Evolutionary conservation across 2,113 vertebrate species (phyloP).

Genomic region (Protobothrops flavoviridis): DNA sequence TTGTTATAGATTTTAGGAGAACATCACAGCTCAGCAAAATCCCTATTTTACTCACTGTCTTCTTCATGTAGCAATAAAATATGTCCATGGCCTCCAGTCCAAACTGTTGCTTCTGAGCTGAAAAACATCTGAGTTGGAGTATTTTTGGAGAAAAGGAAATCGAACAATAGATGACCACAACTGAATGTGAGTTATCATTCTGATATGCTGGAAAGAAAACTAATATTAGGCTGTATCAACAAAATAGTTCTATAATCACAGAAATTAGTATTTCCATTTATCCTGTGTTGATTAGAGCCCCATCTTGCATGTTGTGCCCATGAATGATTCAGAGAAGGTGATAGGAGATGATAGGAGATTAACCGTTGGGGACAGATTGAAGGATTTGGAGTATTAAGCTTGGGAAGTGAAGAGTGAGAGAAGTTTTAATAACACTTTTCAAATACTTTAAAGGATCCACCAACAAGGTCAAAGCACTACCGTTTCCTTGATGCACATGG

Average conservation of each 20-base stretch:
- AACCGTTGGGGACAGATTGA: not conserved
- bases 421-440: not conserved
- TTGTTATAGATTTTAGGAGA: not conserved
- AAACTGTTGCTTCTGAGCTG: not conserved
- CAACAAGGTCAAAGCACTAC: not conserved
- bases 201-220: not conserved
- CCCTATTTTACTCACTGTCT: not conserved
- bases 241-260: not conserved
- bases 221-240: not conserved
- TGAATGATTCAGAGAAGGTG: not conserved
- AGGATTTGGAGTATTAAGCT: not conserved
- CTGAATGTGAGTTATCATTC: not conserved
- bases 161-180: not conserved
- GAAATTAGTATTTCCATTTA: not conserved
- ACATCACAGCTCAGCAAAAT: not conserved
- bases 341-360: not conserved
- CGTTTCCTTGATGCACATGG: not conserved
- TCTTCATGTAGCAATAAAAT: not conserved
- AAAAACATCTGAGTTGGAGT: not conserved
- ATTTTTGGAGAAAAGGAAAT: too few species aligned
- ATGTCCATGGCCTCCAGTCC: not conserved
- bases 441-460: not conserved
- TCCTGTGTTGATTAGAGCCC: not conserved
- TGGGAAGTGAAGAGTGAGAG: not conserved
- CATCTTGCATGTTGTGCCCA: not conserved